Base-by-base conservation (phyloP, 2,113 vertebrate species). In the Syngnathus floridae region DNA sequence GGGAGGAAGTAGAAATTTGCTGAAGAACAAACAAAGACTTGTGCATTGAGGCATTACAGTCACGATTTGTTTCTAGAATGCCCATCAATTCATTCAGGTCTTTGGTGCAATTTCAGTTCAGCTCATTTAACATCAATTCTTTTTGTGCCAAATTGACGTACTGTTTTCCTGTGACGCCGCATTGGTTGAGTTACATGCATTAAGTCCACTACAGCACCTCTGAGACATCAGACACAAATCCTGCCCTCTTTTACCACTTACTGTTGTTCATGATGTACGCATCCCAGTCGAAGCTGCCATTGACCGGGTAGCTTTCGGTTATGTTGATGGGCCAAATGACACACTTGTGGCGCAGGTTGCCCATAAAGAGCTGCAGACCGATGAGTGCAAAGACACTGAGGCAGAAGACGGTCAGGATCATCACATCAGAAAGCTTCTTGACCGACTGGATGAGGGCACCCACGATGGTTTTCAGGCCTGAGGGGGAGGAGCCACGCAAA, bases 341-440 rank as follows among this genome's bases (percentile, higher is more conserved):
- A 82, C 97, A 99, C 49, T 99, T 99, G 78, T 98, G 95, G 61
- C 97, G 93, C 37, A 99, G 85, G 81, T 98, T 98, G 31, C 97
- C 97, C 97, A 99, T 99, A 75, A 99, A 99, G 45, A 99, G 93
- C 91, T 99, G 97, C 63, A 99, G 91, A 61, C 95, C 97, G 0
- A 99, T 99, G 74, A 99, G 92, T 80, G 97, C 97, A 63, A 99
- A 99, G 64, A 99, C 97, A 59, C 97, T 99, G 88, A 99, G 90
- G 72, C 97, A 99, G 87, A 99, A 99, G 62, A 99, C 97, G 0
- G 97, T 99, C 84, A 99, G 85, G 90, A 99, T 99, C 97, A 99
- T 97, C 85, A 99, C 97, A 19, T 99, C 97, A 0, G 97, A 98
- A 79, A 99, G 92, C 88, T 99, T 99, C 94, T 99, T 99, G 92